These are phyloP conservation scores for Eupsilia transversa DNA, from an alignment of 2,888 invertebrate genomes.

Conservation along the genomic window DNA sequence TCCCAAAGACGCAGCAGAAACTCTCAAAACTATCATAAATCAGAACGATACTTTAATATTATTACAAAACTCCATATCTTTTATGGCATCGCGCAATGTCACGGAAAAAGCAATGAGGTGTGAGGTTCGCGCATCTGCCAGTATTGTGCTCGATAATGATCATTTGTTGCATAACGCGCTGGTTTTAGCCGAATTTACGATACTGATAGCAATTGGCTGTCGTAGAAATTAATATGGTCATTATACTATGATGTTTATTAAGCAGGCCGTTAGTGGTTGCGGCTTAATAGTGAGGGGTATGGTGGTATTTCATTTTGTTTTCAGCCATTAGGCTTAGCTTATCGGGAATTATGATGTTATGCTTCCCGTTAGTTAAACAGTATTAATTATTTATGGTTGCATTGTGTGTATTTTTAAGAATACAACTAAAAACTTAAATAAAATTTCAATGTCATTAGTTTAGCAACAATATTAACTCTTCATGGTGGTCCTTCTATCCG, in stretches of 20 bases:
- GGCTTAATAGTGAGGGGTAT: constrained; percentile 25
- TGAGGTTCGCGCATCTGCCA: constrained; percentile 85
- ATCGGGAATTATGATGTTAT: constrained; percentile 5
- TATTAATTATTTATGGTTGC: neutral
- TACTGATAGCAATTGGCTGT: constrained; percentile 61
- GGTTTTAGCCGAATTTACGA: constrained; percentile 72
- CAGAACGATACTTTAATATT: constrained; percentile 75
- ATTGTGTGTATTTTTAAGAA: neutral
- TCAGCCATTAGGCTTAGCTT: constrained; percentile 15
- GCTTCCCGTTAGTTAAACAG: neutral
- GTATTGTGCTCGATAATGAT: constrained; percentile 78
- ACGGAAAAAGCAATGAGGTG: constrained; percentile 89
- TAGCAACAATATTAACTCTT: neutral
- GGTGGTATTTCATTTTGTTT: constrained; percentile 40
- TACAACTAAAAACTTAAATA: neutral
- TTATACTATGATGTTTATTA: constrained; percentile 56
- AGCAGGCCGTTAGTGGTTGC: constrained; percentile 48
- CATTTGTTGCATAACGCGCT: constrained; percentile 76
- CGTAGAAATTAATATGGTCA: constrained; percentile 56
- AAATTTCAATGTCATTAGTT: neutral
- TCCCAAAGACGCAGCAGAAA: constrained; percentile 19
- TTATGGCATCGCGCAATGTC: constrained; percentile 87
- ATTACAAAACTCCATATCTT: constrained; percentile 85
- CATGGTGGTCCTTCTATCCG: neutral
- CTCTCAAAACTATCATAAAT: constrained; percentile 71